Evolutionary conservation across 2,888 invertebrate genomes (phyloP).

Genomic region (Eupithecia vulgata): DNA sequence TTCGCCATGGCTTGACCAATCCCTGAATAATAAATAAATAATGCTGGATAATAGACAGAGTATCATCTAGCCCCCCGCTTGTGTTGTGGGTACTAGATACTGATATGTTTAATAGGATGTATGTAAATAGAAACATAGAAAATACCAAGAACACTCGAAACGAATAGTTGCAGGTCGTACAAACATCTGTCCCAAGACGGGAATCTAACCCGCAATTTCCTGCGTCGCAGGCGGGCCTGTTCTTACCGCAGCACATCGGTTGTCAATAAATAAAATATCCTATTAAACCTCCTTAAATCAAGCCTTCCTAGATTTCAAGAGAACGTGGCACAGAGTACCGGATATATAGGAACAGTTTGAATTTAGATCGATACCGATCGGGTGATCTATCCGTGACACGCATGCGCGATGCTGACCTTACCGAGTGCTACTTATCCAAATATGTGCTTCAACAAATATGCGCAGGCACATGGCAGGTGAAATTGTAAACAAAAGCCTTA

Average conservation of each 20-base stretch:
- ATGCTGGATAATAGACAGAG: no score
- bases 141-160: no score
- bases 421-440: slow-evolving; percentile 3
- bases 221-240: no score
- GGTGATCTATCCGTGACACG: slow-evolving; percentile 6
- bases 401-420: slow-evolving; percentile 22
- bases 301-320: neutral
- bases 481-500: slow-evolving; percentile 43
- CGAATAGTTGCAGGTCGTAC: no score
- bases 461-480: slow-evolving; percentile 35
- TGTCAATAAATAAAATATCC: neutral
- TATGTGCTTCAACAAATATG: slow-evolving; percentile 1
- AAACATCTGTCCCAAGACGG: no score
- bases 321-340: neutral
- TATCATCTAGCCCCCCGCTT: no score
- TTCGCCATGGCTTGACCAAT: neutral
- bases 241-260: no score
- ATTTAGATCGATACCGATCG: slow-evolving; percentile 5
- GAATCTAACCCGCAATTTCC: no score
- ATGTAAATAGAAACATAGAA: no score
- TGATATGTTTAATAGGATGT: no score
- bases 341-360: neutral
- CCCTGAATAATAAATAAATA: neutral
- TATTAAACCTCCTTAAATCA: neutral
- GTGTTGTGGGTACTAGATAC: no score